These are phyloP conservation scores for Brenthis daphne DNA, from an alignment of 2,888 invertebrate genomes.

Conservation along the genomic window DNA sequence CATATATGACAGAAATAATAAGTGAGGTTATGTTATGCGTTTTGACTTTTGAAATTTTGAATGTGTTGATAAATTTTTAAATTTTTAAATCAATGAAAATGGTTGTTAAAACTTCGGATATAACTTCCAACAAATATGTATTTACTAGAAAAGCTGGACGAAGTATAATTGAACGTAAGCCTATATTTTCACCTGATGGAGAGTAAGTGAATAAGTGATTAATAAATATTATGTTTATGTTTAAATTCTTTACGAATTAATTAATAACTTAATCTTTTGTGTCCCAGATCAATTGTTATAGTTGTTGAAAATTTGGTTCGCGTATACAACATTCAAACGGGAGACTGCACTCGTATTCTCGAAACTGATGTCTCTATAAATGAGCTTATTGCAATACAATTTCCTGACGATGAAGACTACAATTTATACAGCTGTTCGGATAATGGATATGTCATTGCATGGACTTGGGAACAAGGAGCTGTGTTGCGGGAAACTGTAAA, in stretches of 20 bases:
- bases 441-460: slow-evolving; percentile 63
- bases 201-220: slow-evolving; percentile 58
- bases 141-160: slow-evolving; percentile 74
- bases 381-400: slow-evolving; percentile 64
- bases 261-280: background rate
- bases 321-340: slow-evolving; percentile 73
- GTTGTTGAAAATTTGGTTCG: slow-evolving; percentile 71
- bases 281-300: slow-evolving; percentile 67
- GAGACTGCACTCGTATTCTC: slow-evolving; percentile 66
- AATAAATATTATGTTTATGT: background rate
- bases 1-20: background rate
- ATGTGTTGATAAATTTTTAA: slow-evolving; percentile 7
- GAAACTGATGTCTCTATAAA: slow-evolving; percentile 63
- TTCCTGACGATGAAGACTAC: slow-evolving; percentile 68
- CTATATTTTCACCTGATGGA: slow-evolving; percentile 76
- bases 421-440: slow-evolving; percentile 73
- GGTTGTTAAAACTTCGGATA: slow-evolving; percentile 54
- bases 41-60: slow-evolving; percentile 10
- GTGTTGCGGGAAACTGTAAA: slow-evolving; percentile 72
- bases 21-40: slow-evolving; percentile 61
- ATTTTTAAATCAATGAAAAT: slow-evolving; percentile 50
- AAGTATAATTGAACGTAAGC: slow-evolving; percentile 72
- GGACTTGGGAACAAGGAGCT: slow-evolving; percentile 77
- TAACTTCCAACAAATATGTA: slow-evolving; percentile 53
- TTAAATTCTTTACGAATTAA: background rate